Base-by-base conservation (phyloP, 2,797 vertebrate genomes). In the Rhynchotus rufescens region DNA sequence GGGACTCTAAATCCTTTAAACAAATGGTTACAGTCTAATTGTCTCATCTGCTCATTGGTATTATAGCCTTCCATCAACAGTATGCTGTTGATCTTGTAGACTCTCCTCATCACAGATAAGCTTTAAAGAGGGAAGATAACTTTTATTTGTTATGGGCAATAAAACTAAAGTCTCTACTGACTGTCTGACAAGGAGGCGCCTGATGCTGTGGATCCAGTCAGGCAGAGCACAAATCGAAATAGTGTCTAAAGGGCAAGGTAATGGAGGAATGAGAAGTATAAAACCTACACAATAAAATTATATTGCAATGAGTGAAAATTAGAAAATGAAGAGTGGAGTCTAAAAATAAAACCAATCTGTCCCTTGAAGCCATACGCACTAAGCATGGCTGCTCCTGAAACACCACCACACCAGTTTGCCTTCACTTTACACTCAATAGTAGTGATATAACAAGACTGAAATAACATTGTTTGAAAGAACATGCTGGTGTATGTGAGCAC, bases 81-180 rank as follows among this genome's bases (percentile, higher is more conserved):
- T 87, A 69, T 92, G 73, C 84, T 91, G 85, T 90, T 97, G 96
- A 97, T 97, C 95, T 96, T 96, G 84, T 64, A 95, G 93, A 83
- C 72, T 93, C 89, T 97, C 57, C 47, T 90, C 97, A 88, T 94
- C 92, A 88, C 80, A 97, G 95, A 97, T 84, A 97, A 96, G 96
- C 86, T 98, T 96, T 97, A 97, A 97, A 96, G 80, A 92, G 77
- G 72, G 71, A 91, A 96, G 95, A 97, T 97, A 97, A 97, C 95
- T 98, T 97, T 97, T 97, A 97, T 97, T 97, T 96, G 95, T 96
- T 96, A 96, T 94, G 87, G 94, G 88, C 89, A 97, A 97, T 98
- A 98, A 98, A 97, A 86, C 62, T 80, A 32, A 69, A 96, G 88
- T 96, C 95, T 97, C 96, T 86, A 14, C 80, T 94, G 95, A 94